Evolutionary conservation across 2,797 vertebrate species (phyloP), one percentile per base, ranked within the genome.

Genomic region (Sciurus carolinensis): DNA sequence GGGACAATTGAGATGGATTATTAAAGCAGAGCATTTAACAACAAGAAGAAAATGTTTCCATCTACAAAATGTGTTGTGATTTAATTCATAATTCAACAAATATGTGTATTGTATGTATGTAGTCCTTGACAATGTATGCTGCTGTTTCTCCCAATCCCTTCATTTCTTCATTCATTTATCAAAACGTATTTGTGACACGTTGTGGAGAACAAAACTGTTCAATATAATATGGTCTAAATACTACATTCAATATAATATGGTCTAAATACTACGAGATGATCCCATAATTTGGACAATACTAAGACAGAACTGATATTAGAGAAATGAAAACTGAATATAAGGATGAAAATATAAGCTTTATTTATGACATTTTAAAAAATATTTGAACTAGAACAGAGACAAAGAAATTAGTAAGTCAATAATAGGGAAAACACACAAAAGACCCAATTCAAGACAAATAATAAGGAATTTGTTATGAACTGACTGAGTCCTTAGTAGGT

Each of bases 131-230:
- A 69, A 36, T 44, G 11, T 73, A 87, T 18, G 7, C 9, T 12
- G 3, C 4, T 36, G 0, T 77, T 95, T 95, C 9, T 67, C 28
- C 5, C 18, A 79, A 20, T 11, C 5, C 14, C 26, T 30, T 72
- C 6, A 90, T 76, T 90, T 90, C 12, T 87, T 77, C 24, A 91
- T 64, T 87, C 50, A 69, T 33, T 83, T 13, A 69, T 86, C 36
- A 94, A 92, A 92, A 79, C 76, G 71, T 79, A 11, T 86, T 33
- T 83, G 57, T 14, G 24, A 24, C 33, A 52, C 69, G 4, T 39
- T 84, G 7, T 2, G 0, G 22, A 17, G 7, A 81, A 72, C 1
- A 87, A 44, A 87, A 93, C 1, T 67, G 1, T 75, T 33, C 33
- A 83, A 66, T 11, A 84, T 2, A 66, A 28, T 67, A 42, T 11